phyloP scores from a whole-genome alignment of 1,140 invertebrate species.

The Micrasema minimum region DNA sequence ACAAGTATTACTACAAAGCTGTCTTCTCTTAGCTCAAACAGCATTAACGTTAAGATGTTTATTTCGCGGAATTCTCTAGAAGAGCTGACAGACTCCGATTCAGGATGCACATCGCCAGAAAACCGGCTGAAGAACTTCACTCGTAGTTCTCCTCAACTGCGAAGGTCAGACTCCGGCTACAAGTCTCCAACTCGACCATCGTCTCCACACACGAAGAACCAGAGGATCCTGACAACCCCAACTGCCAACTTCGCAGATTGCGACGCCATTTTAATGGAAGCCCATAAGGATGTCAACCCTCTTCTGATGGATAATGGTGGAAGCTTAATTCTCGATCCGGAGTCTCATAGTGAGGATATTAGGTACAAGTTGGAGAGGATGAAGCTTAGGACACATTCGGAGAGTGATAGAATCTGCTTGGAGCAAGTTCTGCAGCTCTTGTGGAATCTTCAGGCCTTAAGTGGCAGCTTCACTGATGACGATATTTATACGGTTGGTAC shows the following conservation, averaged over 20 bases:
- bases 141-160: conserved; percentile 65
- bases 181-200: conserved; percentile 62
- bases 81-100: conserved; percentile 66
- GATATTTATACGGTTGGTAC: conserved; percentile 62
- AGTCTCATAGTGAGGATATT: conserved; percentile 40
- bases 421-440: conserved; percentile 69
- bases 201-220: conserved; percentile 61
- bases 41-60: too few species aligned
- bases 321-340: conserved; percentile 2
- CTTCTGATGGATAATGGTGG: conserved; percentile 9
- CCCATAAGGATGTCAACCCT: conserved; percentile 15
- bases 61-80: conserved; percentile 51
- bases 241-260: conserved; percentile 41
- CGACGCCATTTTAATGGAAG: conserved; percentile 43
- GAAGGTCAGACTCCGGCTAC: conserved; percentile 66
- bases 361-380: conserved; percentile 48
- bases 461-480: conserved; percentile 65
- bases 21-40: too few species aligned
- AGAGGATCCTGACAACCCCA: conserved; percentile 57
- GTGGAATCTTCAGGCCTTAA: conserved; percentile 68
- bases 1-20: too few species aligned
- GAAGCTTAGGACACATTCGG: conserved; percentile 60
- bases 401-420: conserved; percentile 68
- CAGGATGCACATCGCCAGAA: conserved; percentile 66
- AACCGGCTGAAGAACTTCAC: conserved; percentile 65